A percentile compares a stretch with the other conserved stretches of the same genome.
Conservation (phyloP, 1,140 invertebrate species). For the Bombus ignitus region DNA sequence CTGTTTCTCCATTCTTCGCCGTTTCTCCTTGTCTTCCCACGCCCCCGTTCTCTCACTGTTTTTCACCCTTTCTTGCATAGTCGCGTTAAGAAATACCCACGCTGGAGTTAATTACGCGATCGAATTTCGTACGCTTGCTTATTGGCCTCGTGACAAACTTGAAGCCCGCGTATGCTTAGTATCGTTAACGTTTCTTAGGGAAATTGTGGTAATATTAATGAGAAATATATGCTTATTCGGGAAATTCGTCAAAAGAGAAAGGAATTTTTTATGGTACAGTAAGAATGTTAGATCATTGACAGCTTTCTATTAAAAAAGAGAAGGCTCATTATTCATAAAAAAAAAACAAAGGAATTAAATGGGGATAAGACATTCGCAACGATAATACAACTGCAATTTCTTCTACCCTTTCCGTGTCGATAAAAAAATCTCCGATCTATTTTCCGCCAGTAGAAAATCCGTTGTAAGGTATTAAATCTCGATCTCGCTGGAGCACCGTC, state of each 20-base stretch:
- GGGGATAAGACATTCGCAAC: background rate
- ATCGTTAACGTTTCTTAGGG: background rate
- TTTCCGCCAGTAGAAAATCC: background rate
- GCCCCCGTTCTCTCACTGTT: background rate
- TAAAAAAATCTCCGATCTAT: background rate
- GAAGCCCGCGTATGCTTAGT: no score
- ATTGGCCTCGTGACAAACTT: background rate
- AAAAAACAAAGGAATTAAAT: no score
- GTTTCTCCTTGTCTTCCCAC: background rate
- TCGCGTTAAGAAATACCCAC: background rate
- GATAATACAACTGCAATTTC: background rate
- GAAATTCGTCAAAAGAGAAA: background rate
- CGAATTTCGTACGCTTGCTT: conserved; percentile 20
- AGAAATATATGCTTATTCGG: background rate
- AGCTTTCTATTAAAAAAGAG: no score
- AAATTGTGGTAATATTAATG: background rate
- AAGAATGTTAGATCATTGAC: no score
- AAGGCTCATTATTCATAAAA: no score
- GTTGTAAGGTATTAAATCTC: background rate
- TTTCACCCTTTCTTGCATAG: background rate
- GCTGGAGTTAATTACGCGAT: conserved; percentile 35
- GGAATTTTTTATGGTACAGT: no score
- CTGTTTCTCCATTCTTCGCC: conserved; percentile 29
- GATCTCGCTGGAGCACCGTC: no score
- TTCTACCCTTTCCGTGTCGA: background rate